phyloP scores from a whole-genome alignment of 2,113 vertebrate species.

The Chaetura pelagica region DNA sequence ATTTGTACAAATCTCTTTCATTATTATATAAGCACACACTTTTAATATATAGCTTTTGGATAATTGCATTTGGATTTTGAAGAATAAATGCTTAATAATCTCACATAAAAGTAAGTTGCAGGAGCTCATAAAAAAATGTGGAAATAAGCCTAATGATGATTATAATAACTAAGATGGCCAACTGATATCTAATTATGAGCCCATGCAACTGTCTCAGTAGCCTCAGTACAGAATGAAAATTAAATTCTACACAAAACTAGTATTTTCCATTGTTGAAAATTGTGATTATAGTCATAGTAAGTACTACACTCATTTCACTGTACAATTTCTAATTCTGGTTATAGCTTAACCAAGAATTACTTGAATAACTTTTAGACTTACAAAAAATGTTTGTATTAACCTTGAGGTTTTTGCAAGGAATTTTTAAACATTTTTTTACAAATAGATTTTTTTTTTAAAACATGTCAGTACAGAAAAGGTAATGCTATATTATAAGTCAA shows the following conservation, averaged over 20 bases:
- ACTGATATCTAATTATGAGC: not conserved
- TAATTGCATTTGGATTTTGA: not conserved
- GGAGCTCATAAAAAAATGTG: not conserved
- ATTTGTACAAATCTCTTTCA: slow-evolving; percentile 3
- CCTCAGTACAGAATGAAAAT: not conserved
- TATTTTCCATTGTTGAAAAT: not conserved
- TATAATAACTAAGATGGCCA: not conserved
- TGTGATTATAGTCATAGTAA: not conserved
- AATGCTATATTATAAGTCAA: not conserved
- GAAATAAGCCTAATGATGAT: not conserved
- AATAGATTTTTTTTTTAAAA: not conserved
- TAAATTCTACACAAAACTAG: not conserved
- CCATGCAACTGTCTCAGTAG: not conserved
- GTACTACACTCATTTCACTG: not conserved
- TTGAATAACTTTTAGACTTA: not conserved
- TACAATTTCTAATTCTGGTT: not conserved
- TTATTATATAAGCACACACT: not conserved
- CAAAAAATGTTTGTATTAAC: not conserved
- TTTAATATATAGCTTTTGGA: not conserved
- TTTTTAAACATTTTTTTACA: not conserved
- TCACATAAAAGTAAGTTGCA: not conserved
- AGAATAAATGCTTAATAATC: not conserved
- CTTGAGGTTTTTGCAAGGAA: not conserved
- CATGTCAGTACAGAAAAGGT: not conserved
- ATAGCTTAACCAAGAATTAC: not conserved